Conservation (phyloP, 2,797 vertebrate genomes). For the Aplochiton taeniatus region DNA sequence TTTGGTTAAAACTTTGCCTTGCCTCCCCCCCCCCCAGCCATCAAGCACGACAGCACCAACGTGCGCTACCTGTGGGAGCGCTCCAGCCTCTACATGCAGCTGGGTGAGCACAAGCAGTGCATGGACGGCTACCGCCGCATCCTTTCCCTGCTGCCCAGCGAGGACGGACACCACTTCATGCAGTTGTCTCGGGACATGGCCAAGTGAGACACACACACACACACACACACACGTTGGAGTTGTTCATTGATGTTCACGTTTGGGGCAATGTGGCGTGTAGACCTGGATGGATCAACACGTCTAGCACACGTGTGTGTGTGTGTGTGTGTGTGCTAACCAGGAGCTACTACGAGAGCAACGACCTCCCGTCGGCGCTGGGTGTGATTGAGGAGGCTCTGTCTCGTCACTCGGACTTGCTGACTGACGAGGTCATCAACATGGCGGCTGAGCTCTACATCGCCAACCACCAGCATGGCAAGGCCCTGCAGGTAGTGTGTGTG, state of each 20-base stretch:
- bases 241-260: neutral
- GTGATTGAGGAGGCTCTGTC: conserved; percentile 90
- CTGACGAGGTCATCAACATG: conserved; percentile 92
- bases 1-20: too few relatives aligned
- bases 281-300: neutral
- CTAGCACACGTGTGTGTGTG: neutral
- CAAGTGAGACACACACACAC: conserved; percentile 73
- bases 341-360: conserved; percentile 96
- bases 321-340: conserved; percentile 57
- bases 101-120: conserved; percentile 93
- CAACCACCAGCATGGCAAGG: conserved; percentile 87
- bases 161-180: conserved; percentile 96
- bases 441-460: conserved; percentile 92
- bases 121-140: conserved; percentile 97
- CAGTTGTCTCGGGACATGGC: conserved; percentile 97
- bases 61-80: conserved; percentile 96
- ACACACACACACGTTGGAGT: neutral
- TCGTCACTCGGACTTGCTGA: conserved; percentile 88
- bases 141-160: conserved; percentile 86
- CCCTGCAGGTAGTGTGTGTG: conserved; percentile 80
- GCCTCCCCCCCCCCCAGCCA: conserved; percentile 70
- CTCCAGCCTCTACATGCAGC: conserved; percentile 90
- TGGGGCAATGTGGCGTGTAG: neutral
- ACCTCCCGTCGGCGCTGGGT: conserved; percentile 87
- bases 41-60: conserved; percentile 92